These are phyloP conservation scores for Solea solea DNA, from an alignment of 2,113 vertebrate species.

Conservation along the genomic window DNA sequence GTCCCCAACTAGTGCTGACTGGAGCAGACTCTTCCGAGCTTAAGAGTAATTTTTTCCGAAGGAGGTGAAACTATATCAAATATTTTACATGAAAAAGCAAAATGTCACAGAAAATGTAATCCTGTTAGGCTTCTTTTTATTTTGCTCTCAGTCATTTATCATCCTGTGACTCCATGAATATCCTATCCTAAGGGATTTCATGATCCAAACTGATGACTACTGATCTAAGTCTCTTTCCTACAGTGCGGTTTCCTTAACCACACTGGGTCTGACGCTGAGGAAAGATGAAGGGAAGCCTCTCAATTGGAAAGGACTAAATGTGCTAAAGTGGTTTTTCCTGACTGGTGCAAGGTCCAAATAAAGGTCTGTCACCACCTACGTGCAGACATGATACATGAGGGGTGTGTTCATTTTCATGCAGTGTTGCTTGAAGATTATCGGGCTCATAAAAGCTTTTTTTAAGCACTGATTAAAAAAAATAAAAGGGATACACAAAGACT, in stretches of 20 bases:
- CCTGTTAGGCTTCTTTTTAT: too few relatives aligned
- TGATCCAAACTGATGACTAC: neutral
- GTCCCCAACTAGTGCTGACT: too few relatives aligned
- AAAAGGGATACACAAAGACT: neutral
- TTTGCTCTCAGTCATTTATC: too few relatives aligned
- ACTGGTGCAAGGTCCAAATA: neutral
- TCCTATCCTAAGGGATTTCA: neutral
- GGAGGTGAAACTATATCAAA: too few relatives aligned
- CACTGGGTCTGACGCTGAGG: conserved; percentile 1
- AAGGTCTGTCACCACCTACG: neutral
- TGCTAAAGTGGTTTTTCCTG: neutral
- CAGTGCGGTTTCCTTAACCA: neutral
- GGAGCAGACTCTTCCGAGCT: too few relatives aligned
- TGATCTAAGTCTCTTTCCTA: conserved; percentile 10
- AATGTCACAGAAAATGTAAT: too few relatives aligned
- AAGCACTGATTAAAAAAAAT: neutral
- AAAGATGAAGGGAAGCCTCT: neutral
- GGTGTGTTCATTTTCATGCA: neutral
- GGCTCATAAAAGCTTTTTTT: neutral
- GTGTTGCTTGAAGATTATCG: neutral
- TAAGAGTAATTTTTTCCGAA: too few relatives aligned
- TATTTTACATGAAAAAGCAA: too few relatives aligned
- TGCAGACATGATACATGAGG: conserved; percentile 1
- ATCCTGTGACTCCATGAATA: neutral
- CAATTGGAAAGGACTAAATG: neutral